Percentiles rank a stretch among this genome's conserved stretches.
These are phyloP conservation scores for Drosophila santomea DNA, from an alignment of 1,140 invertebrate genomes.

Conservation along the genomic window DNA sequence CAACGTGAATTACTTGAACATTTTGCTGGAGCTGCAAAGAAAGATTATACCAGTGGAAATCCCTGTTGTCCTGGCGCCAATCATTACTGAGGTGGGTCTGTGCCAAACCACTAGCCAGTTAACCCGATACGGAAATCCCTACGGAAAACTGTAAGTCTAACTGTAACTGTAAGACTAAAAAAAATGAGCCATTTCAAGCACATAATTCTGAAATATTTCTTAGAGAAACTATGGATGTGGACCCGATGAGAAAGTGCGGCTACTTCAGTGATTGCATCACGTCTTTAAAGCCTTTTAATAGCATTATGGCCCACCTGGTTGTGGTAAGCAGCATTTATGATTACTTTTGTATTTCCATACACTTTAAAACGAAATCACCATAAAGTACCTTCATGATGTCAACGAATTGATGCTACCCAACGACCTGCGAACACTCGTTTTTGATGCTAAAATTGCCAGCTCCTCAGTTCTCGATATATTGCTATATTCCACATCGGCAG, in stretches of 20 bases:
- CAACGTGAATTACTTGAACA: slow-evolving; percentile 45
- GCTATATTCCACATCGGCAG: slow-evolving; percentile 55
- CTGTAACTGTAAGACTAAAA: too few species aligned
- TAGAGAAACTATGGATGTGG: slow-evolving; percentile 7
- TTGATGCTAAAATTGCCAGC: slow-evolving; percentile 32
- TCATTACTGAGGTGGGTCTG: slow-evolving; percentile 69
- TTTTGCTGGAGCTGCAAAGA: slow-evolving; percentile 41
- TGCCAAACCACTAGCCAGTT: slow-evolving; percentile 66
- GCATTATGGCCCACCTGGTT: slow-evolving; percentile 21
- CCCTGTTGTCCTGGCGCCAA: slow-evolving; percentile 30
- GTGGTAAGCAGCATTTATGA: slow-evolving; percentile 15
- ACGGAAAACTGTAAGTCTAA: slow-evolving; percentile 41
- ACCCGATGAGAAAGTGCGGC: slow-evolving; percentile 23
- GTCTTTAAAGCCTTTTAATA: slow-evolving; percentile 37
- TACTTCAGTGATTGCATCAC: slow-evolving; percentile 49
- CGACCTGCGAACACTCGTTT: slow-evolving; percentile 48
- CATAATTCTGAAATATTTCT: too few species aligned
- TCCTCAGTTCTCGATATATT: slow-evolving; percentile 55
- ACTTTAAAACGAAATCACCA: neutral
- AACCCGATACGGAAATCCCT: slow-evolving; percentile 61
- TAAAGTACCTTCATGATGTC: slow-evolving; percentile 69
- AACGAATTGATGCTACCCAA: slow-evolving; percentile 64
- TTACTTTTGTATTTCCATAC: neutral
- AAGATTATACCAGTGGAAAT: slow-evolving; percentile 5
- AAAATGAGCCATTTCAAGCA: slow-evolving; percentile 1